Base-by-base conservation (phyloP, 2,797 vertebrate genomes). In the Xenops minutus region DNA sequence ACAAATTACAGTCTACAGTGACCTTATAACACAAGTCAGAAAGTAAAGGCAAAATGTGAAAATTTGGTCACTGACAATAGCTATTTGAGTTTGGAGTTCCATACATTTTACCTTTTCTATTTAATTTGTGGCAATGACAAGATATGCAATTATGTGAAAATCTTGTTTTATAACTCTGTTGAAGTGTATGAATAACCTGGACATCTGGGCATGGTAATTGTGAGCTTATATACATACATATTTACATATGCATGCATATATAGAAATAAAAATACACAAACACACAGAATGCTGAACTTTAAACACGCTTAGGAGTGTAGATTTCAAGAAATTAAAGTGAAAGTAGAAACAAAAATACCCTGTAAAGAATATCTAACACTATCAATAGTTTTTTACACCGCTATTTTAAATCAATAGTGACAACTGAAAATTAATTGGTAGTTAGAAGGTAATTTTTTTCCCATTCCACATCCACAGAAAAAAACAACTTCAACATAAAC, bases 321-420 rank as follows among this genome's bases (percentile, higher is more conserved):
- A 23, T 96, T 74, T 92, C 61, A 84, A 92, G 34, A 54, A 96
- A 84, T 94, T 96, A 91, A 95, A 87, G 39, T 90, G 61, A 56
- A 43, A 81, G 48, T 82, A 32, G 76, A 58, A 92, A 81, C 14
- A 91, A 73, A 81, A 96, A 69, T 68, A 18, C 39, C 27, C 82
- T 51, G 26, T 46, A 64, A 83, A 81, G 27, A 88, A 48, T 19
- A 66, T 11, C 76, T 92, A 80, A 77, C 36, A 59, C 23, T 2
- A 54, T 36, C 36, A 84, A 39, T 83, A 61, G 63, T 36, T 91
- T 58, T 87, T 89, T 61, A 61, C 20, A 58, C 2, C 23, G 20
- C 15, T 69, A 29, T 81, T 95, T 91, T 75, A 82, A 94, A 88
- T 61, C 37, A 93, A 51, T 6, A 52, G 20, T 55, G 12, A 89